A percentile compares a stretch with the other conserved stretches of the same genome.
phyloP scores from a whole-genome alignment of 2,113 vertebrate species.

The Irena cyanogastra region DNA sequence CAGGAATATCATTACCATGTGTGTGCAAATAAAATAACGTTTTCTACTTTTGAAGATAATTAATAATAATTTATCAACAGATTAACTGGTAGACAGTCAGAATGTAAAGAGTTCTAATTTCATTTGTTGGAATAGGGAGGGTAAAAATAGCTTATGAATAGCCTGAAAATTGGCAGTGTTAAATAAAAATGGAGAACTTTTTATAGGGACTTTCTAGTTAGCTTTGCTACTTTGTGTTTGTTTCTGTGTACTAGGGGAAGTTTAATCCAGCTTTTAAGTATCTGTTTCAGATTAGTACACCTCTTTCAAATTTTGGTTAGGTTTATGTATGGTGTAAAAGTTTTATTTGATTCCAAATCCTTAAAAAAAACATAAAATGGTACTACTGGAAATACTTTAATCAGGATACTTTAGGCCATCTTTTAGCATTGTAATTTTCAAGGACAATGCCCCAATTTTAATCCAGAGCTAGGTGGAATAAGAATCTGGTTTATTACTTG shows the following conservation, averaged over 20 bases:
- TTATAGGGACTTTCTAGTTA: neutral
- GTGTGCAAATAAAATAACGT: neutral
- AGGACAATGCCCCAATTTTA: neutral
- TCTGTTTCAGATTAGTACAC: neutral
- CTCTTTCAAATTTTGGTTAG: neutral
- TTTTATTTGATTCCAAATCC: neutral
- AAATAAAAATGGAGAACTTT: neutral
- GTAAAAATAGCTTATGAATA: neutral
- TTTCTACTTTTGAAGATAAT: constrained; percentile 6
- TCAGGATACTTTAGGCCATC: neutral
- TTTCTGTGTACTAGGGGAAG: neutral
- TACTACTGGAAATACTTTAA: neutral
- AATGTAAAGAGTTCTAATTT: constrained; percentile 7
- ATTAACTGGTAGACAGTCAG: neutral
- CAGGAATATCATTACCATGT: neutral
- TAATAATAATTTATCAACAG: neutral
- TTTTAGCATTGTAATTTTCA: neutral
- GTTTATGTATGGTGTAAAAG: neutral
- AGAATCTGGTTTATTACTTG: neutral
- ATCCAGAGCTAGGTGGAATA: neutral
- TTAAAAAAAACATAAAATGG: neutral
- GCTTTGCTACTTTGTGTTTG: neutral
- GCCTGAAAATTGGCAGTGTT: neutral
- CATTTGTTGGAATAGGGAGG: neutral
- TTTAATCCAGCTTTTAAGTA: neutral